phyloP scores from a whole-genome alignment of 2,888 invertebrate species.

The Clitarchus hookeri region DNA sequence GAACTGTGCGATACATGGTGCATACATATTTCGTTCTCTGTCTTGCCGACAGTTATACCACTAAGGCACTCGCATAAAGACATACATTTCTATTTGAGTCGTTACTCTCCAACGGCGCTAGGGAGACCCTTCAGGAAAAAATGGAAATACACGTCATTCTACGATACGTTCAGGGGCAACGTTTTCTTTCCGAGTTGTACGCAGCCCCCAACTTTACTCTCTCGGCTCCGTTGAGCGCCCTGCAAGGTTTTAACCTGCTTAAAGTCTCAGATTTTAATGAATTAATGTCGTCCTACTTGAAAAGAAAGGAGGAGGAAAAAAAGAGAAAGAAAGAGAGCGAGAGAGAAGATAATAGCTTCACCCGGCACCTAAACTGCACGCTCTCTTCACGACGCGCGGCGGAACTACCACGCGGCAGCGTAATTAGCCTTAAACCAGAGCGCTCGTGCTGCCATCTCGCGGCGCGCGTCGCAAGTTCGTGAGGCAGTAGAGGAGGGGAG shows the following conservation, averaged over 20 bases:
- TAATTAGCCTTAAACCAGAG: slow-evolving; percentile 22
- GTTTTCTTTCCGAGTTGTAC: slow-evolving; percentile 11
- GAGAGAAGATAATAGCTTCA: slow-evolving; percentile 20
- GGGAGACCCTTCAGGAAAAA: no score
- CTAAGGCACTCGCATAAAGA: no score
- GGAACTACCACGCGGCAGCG: not conserved
- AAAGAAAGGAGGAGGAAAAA: slow-evolving; percentile 21
- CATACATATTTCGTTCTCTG: no score
- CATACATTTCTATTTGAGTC: no score
- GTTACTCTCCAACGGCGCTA: no score
- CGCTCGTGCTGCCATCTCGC: slow-evolving; percentile 22
- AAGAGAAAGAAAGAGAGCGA: not conserved
- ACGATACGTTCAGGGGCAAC: not conserved
- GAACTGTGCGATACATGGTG: no score
- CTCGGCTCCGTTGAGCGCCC: not conserved
- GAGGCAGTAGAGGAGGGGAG: not conserved
- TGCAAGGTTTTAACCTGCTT: slow-evolving; percentile 34
- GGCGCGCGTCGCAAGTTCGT: not conserved
- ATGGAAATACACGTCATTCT: no score
- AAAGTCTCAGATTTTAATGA: slow-evolving; percentile 39
- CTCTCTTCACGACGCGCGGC: not conserved
- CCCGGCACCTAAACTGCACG: not conserved
- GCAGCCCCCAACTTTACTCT: not conserved
- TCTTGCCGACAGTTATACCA: no score
- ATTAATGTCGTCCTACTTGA: slow-evolving; percentile 41